Evolutionary conservation across 2,888 invertebrate genomes (phyloP).

Genomic region (Nudaria mundana): DNA sequence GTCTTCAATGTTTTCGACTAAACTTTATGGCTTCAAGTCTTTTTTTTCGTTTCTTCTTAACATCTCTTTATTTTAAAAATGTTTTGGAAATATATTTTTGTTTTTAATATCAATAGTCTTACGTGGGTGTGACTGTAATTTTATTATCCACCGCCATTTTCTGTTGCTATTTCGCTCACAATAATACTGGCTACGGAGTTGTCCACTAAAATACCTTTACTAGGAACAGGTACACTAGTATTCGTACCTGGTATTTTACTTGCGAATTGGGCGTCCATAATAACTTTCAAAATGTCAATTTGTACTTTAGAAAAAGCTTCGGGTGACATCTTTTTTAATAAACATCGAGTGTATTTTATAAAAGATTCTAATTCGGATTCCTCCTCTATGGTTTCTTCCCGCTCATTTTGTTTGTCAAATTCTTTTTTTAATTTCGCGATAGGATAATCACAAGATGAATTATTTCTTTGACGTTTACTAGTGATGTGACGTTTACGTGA

Average conservation of each 20-base stretch:
- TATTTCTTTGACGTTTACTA: slow-evolving; percentile 4
- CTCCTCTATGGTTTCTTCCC: slow-evolving; percentile 1
- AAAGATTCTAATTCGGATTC: slow-evolving; percentile 46
- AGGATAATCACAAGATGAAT: slow-evolving; percentile 12
- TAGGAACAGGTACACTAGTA: neutral
- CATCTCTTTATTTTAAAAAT: no score
- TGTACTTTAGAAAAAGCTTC: slow-evolving; percentile 46
- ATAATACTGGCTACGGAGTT: slow-evolving; percentile 6
- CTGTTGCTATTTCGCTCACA: slow-evolving; percentile 11
- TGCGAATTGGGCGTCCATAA: slow-evolving; percentile 39
- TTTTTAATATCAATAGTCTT: neutral
- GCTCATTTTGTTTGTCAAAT: neutral
- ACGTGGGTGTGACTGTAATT: slow-evolving; percentile 19
- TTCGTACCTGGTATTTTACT: slow-evolving; percentile 2
- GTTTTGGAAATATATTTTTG: no score
- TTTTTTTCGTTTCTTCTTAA: no score
- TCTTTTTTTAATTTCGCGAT: neutral
- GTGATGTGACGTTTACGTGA: neutral
- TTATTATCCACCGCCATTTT: neutral
- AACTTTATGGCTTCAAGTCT: no score
- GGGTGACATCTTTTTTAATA: slow-evolving; percentile 47
- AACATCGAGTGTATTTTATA: slow-evolving; percentile 45
- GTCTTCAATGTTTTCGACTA: no score
- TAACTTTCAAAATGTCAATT: slow-evolving; percentile 53
- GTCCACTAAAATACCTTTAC: slow-evolving; percentile 5